These are phyloP conservation scores for Anthophora plumipes DNA, from an alignment of 2,888 invertebrate genomes.

Conservation along the genomic window DNA sequence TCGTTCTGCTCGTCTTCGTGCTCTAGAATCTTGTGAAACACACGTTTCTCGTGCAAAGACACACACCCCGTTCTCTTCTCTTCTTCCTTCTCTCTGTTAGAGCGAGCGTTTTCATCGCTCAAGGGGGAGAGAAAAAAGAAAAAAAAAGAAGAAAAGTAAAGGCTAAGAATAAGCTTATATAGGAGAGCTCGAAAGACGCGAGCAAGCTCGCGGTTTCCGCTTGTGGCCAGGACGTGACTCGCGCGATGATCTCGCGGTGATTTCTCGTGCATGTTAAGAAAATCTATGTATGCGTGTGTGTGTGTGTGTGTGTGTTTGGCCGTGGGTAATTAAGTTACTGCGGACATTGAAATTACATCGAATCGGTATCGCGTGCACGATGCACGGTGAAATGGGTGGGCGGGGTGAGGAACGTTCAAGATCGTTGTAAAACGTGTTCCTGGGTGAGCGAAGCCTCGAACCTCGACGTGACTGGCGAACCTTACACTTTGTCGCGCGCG, in stretches of 20 bases:
- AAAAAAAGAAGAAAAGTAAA: not conserved
- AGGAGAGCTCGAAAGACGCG: not conserved
- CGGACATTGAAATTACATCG: slow-evolving; percentile 55
- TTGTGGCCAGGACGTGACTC: no score
- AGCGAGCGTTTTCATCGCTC: slow-evolving; percentile 1
- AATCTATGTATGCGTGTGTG: no score
- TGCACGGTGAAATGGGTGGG: slow-evolving; percentile 32
- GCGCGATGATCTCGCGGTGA: no score
- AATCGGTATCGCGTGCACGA: slow-evolving; percentile 54
- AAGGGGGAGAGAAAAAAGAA: no score
- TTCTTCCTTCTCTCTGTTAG: no score
- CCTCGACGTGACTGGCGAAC: not conserved
- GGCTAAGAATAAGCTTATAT: slow-evolving; percentile 53
- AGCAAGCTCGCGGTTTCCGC: no score
- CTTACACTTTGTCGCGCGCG: not conserved
- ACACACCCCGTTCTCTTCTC: not conserved
- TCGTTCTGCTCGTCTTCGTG: no score
- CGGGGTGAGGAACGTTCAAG: slow-evolving; percentile 32
- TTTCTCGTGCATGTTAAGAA: no score
- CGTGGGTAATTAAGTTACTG: slow-evolving; percentile 56
- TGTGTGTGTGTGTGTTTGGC: no score
- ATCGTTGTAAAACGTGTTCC: slow-evolving; percentile 18
- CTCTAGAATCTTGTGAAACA: slow-evolving; percentile 48
- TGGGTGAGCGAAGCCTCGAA: not conserved
- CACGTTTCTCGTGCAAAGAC: slow-evolving; percentile 35